phyloP scores from a whole-genome alignment of 2,113 vertebrate species.

The Aldabrachelys gigantea region DNA sequence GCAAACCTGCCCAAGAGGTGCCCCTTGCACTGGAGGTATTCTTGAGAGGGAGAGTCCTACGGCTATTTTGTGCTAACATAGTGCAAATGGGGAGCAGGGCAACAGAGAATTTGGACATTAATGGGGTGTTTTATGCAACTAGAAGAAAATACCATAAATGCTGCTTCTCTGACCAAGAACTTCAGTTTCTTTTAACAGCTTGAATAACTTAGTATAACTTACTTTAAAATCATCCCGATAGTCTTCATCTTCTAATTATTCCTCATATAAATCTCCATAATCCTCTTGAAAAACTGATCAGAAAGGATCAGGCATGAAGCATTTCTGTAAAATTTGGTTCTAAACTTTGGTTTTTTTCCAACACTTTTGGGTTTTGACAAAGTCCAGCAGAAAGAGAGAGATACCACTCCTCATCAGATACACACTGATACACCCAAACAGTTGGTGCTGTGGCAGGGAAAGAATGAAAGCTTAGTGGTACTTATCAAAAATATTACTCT shows the following conservation, averaged over 20 bases:
- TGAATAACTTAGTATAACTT: background rate
- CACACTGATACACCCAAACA: background rate
- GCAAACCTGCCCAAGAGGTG: background rate
- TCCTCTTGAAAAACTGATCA: background rate
- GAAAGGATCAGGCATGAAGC: background rate
- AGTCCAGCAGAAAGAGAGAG: background rate
- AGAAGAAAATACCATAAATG: background rate
- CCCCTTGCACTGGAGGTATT: background rate
- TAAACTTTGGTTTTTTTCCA: background rate
- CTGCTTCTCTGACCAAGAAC: background rate
- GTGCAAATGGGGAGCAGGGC: background rate
- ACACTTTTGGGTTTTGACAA: background rate
- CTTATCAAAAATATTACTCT: background rate
- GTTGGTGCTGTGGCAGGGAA: background rate
- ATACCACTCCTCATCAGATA: background rate
- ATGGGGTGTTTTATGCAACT: rapidly evolving
- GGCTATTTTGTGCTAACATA: background rate
- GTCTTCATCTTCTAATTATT: background rate
- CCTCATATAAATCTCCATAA: background rate
- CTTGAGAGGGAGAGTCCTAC: background rate
- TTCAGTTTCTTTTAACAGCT: background rate
- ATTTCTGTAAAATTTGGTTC: background rate
- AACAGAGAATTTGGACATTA: background rate
- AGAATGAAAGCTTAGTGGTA: background rate
- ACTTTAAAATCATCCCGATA: background rate